Percentiles rank a stretch among this genome's conserved stretches.
phyloP scores from a whole-genome alignment of 1,140 invertebrate species.

The Drosophila orena region DNA sequence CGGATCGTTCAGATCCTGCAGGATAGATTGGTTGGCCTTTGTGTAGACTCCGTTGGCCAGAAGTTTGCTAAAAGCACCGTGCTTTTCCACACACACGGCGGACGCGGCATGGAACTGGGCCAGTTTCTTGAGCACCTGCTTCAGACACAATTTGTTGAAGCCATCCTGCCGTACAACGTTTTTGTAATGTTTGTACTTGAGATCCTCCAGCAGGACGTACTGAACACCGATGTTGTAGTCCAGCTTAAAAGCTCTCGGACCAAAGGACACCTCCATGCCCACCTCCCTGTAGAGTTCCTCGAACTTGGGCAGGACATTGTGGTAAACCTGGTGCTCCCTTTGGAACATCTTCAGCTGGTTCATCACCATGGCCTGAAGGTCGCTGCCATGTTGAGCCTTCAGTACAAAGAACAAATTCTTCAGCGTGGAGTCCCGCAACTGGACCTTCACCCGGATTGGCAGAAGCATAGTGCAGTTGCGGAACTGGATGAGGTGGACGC shows the following conservation, averaged over 20 bases:
- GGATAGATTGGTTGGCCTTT: slow-evolving; percentile 20
- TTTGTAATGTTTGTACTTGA: slow-evolving; percentile 35
- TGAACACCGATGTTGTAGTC: slow-evolving; percentile 62
- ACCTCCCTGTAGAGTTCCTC: slow-evolving; percentile 39
- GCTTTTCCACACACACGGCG: slow-evolving; percentile 47
- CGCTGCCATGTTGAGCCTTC: slow-evolving; percentile 41
- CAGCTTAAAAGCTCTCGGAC: slow-evolving; percentile 39
- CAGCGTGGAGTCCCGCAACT: slow-evolving; percentile 9
- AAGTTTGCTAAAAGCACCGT: slow-evolving; percentile 40
- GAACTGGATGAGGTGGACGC: slow-evolving; percentile 33
- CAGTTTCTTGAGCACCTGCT: slow-evolving; percentile 85
- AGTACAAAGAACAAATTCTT: slow-evolving; percentile 44
- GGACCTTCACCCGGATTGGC: slow-evolving; percentile 35
- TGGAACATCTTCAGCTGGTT: slow-evolving; percentile 49
- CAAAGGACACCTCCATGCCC: slow-evolving; percentile 17
- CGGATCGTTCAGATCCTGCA: slow-evolving; percentile 22
- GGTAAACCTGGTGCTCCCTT: slow-evolving; percentile 51
- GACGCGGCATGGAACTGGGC: slow-evolving; percentile 86
- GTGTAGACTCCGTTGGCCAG: slow-evolving; percentile 34
- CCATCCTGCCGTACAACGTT: slow-evolving; percentile 86
- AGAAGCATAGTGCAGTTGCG: slow-evolving; percentile 41
- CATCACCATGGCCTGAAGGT: slow-evolving; percentile 42
- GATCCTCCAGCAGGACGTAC: slow-evolving; percentile 37
- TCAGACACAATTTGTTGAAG: slow-evolving; percentile 85
- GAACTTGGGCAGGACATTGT: slow-evolving; percentile 29